Percentiles rank a stretch among this genome's conserved stretches.
Conservation (phyloP, 2,888 invertebrate genomes). For the Sipha maydis region DNA sequence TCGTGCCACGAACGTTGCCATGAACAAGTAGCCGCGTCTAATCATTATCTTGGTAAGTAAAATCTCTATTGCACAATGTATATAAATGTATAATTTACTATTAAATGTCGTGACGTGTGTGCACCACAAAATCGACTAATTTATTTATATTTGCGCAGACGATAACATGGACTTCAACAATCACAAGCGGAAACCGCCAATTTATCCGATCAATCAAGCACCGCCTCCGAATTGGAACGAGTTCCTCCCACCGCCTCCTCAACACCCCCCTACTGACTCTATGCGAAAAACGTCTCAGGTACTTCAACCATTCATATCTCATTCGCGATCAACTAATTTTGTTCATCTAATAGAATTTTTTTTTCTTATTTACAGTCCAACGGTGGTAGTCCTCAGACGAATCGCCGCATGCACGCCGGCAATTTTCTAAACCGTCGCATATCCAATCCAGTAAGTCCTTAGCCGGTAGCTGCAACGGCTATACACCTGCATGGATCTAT, state of each 20-base stretch:
- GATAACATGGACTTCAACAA: conserved; percentile 50
- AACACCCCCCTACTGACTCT: conserved; percentile 65
- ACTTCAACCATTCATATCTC: neutral
- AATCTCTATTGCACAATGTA: neutral
- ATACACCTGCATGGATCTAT: conserved; percentile 63
- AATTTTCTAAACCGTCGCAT: conserved; percentile 43
- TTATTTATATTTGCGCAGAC: conserved; percentile 5
- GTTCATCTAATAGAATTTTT: neutral
- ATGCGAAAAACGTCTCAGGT: conserved; percentile 64
- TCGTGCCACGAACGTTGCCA: conserved; percentile 59
- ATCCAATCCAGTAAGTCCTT: conserved; percentile 52
- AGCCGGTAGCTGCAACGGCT: conserved; percentile 62
- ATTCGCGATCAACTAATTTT: neutral
- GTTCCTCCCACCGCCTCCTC: conserved; percentile 65
- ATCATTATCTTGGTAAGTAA: conserved; percentile 49
- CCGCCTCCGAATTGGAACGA: conserved; percentile 65
- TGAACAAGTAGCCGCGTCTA: conserved; percentile 28
- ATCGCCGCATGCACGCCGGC: conserved; percentile 48
- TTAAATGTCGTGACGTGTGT: neutral
- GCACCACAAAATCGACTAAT: neutral
- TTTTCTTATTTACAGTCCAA: conserved; percentile 42
- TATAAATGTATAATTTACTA: neutral
- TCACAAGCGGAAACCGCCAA: conserved; percentile 54
- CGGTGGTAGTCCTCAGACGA: conserved; percentile 51
- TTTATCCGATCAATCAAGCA: conserved; percentile 54